Evolutionary conservation across 2,888 invertebrate species (phyloP).

Genomic region (Athalia circularis): DNA sequence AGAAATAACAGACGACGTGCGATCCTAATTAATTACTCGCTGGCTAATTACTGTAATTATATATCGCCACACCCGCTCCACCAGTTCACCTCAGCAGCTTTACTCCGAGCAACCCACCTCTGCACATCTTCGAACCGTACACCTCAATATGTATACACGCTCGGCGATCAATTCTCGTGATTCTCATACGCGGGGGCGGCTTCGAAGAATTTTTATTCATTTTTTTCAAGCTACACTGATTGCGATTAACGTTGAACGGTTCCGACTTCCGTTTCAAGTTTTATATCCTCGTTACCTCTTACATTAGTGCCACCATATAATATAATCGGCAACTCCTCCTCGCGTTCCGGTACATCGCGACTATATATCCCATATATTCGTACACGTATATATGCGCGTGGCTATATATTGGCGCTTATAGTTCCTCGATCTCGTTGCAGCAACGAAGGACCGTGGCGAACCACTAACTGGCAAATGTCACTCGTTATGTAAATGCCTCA

Average conservation of each 20-base stretch:
- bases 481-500: slow-evolving; percentile 71
- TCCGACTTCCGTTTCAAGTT: neutral
- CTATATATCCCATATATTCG: neutral
- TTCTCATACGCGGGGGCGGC: neutral
- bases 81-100: slow-evolving; percentile 27
- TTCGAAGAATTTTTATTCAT: neutral
- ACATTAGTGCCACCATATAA: neutral
- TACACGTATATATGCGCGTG: neutral
- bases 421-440: slow-evolving; percentile 2
- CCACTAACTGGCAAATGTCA: slow-evolving; percentile 68
- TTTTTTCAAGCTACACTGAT: neutral
- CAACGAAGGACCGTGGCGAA: slow-evolving; percentile 28
- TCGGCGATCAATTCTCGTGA: too few relatives aligned
- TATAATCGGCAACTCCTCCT: neutral
- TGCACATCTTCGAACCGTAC: neutral
- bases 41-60: slow-evolving; percentile 68
- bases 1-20: slow-evolving; percentile 69
- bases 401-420: neutral
- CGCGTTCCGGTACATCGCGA: slow-evolving; percentile 6
- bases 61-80: slow-evolving; percentile 62
- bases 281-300: slow-evolving; percentile 1
- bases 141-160: neutral
- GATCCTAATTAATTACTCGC: slow-evolving; percentile 69
- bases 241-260: too few relatives aligned
- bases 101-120: neutral